These are phyloP conservation scores for Stenodema calcarata DNA, from an alignment of 2,888 invertebrate genomes.

Conservation along the genomic window DNA sequence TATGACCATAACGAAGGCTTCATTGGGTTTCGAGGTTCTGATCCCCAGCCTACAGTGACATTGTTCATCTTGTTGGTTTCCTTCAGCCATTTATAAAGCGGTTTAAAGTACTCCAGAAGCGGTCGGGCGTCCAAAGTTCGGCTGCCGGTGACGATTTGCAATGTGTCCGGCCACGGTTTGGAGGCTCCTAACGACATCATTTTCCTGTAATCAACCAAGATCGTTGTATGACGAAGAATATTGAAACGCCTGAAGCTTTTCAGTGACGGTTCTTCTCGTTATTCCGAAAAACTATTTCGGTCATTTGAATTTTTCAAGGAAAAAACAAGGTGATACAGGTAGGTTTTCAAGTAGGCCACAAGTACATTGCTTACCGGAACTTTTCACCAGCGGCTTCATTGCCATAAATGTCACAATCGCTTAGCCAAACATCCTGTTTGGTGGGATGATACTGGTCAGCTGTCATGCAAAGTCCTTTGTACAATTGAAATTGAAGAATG, in stretches of 20 bases:
- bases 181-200: conserved; percentile 74
- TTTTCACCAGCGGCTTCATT: conserved; percentile 77
- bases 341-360: no score
- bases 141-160: conserved; percentile 80
- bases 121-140: conserved; percentile 75
- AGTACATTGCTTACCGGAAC: conserved; percentile 54
- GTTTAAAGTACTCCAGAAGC: conserved; percentile 80
- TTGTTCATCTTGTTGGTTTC: conserved; percentile 75
- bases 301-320: no score
- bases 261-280: conserved; percentile 37
- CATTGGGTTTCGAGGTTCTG: not conserved
- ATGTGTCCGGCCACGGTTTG: conserved; percentile 81
- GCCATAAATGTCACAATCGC: conserved; percentile 85
- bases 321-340: no score
- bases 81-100: conserved; percentile 77
- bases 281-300: no score
- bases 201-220: conserved; percentile 59
- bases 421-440: conserved; percentile 72
- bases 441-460: conserved; percentile 79
- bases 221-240: conserved; percentile 58
- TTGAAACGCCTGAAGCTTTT: not conserved
- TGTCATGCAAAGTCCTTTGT: conserved; percentile 75
- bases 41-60: conserved; percentile 60
- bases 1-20: not conserved
- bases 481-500: conserved; percentile 86